These are phyloP conservation scores for Acheta domesticus DNA, from an alignment of 2,888 invertebrate species.

Conservation along the genomic window DNA sequence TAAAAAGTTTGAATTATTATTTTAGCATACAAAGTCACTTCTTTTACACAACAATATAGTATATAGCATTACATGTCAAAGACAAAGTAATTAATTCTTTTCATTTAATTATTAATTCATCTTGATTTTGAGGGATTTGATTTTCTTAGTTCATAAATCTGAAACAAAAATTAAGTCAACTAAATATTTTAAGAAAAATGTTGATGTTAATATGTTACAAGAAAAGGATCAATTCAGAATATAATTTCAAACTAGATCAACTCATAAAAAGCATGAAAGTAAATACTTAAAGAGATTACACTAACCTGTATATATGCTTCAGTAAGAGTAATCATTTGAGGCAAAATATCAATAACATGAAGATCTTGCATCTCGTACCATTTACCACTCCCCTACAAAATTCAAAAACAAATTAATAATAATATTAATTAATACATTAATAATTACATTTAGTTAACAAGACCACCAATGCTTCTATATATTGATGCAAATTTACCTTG, in stretches of 20 bases:
- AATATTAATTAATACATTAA: not conserved
- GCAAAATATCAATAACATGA: conserved; percentile 95
- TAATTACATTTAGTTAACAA: not conserved
- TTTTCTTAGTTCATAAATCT: conserved; percentile 32
- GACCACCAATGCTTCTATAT: not conserved
- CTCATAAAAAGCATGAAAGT: not conserved
- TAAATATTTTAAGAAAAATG: too few species aligned
- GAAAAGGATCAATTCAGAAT: not conserved
- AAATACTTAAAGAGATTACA: not conserved
- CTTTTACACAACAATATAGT: too few species aligned
- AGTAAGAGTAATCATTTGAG: conserved; percentile 98
- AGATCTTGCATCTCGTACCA: conserved; percentile 93
- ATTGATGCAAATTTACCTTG: conserved; percentile 48
- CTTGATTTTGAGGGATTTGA: not conserved
- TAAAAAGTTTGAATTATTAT: too few species aligned
- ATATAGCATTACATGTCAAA: too few species aligned
- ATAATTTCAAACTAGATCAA: not conserved
- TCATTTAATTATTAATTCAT: not conserved
- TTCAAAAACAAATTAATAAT: not conserved
- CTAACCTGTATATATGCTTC: conserved; percentile 94
- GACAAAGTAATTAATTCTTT: not conserved
- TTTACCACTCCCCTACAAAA: conserved; percentile 65
- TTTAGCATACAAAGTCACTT: too few species aligned
- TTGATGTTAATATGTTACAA: too few species aligned
- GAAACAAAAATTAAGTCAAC: conserved; percentile 24